Base-by-base conservation (phyloP, 1,140 invertebrate genomes). In the Halesus radiatus region DNA sequence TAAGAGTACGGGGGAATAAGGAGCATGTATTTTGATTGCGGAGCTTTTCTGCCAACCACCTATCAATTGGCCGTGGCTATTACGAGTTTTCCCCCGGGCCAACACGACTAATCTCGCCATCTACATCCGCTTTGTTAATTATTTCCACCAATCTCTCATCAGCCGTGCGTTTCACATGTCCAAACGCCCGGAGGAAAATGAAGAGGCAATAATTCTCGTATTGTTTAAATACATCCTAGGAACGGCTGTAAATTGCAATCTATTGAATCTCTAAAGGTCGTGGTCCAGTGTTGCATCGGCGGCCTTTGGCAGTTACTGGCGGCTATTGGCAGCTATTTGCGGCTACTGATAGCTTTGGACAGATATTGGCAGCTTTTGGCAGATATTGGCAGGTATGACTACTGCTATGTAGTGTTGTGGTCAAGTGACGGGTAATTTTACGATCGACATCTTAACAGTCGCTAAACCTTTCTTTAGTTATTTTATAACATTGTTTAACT, bases 81-180 rank as follows among this genome's bases (percentile, higher is more conserved):
- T 52, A 53, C 50, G 15, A 50, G 45, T 50, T 52, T 72, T 53
- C 68, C 68, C 20, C 20, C 50, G 45, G 68, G 68, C 66, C 50
- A 72, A 18, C 68, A 72, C 68, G 68, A 72, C 68, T 22, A 53
- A 72, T 72, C 68, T 70, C n/a, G 37, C 45, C 50, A 72, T 72
- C 68, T 72, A 72, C 45, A 72, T 72, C 68, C 68, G 50, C 68
- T 72, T 72, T 72, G 68, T 72, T 72, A 72, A 72, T 72, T 72
- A 72, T 72, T 72, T 72, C 15, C 50, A 72, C 68, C 68, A 72
- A 72, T 72, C 68, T 72, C 50, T 72, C 68, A 72, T 54, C 45
- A 72, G 68, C 68, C 32, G 37, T 15, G 20, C 45, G 68, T 53
- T 72, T 50, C 68, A 72, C 68, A 72, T 26, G 68, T 72, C 68